phyloP scores from a whole-genome alignment of 1,140 invertebrate genomes.

The Ostrea denselamellosa region DNA sequence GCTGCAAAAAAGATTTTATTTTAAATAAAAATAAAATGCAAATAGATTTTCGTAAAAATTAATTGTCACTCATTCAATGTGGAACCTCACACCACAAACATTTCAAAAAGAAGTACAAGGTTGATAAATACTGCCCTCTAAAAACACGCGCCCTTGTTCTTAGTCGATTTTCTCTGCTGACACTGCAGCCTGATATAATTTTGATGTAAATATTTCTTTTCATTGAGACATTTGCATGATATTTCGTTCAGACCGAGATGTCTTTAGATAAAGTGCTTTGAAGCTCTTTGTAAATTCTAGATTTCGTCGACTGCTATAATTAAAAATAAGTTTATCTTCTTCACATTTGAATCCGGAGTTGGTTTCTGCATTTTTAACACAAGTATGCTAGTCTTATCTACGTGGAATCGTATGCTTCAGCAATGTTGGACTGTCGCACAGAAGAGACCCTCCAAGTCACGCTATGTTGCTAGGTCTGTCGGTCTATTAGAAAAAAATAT shows the following conservation, averaged over 20 bases:
- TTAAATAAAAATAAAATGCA: neutral
- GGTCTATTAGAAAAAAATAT: neutral
- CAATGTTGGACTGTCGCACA: neutral
- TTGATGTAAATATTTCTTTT: constrained; percentile 39
- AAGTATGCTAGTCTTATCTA: neutral
- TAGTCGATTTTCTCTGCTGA: neutral
- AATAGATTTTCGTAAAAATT: neutral
- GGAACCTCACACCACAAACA: neutral
- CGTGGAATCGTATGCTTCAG: neutral
- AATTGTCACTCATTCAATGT: neutral
- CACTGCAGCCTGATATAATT: constrained; percentile 9
- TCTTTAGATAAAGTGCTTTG: constrained; percentile 20
- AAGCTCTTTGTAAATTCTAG: constrained; percentile 30
- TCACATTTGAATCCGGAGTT: constrained; percentile 22
- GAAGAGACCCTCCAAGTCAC: neutral
- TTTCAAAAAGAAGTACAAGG: neutral
- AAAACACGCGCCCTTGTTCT: neutral
- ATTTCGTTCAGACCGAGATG: constrained; percentile 27
- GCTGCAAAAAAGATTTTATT: neutral
- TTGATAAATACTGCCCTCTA: neutral
- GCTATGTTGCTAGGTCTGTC: neutral
- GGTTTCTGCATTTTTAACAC: constrained; percentile 31
- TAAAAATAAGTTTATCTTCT: constrained; percentile 35
- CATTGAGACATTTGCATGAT: constrained; percentile 23
- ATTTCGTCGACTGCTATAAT: constrained; percentile 27